phyloP scores from a whole-genome alignment of 2,888 invertebrate genomes.

The Margaritifera margaritifera region DNA sequence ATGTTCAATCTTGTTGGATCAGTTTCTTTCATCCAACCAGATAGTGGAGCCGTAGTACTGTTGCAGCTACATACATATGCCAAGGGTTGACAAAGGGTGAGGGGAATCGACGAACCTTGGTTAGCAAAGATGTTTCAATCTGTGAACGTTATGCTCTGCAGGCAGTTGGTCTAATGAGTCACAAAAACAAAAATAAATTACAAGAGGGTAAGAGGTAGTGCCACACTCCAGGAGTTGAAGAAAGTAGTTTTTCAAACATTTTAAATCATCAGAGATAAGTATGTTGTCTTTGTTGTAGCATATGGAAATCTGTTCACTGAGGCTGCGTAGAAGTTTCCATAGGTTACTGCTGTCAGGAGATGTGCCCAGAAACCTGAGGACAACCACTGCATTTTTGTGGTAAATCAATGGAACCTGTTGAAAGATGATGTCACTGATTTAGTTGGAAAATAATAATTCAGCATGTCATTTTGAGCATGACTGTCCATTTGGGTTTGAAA shows the following conservation, averaged over 20 bases:
- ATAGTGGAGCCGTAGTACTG: too few relatives aligned
- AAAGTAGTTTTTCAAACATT: constrained; percentile 51
- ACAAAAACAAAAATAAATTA: constrained; percentile 56
- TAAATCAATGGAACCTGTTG: too few relatives aligned
- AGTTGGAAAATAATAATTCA: too few relatives aligned
- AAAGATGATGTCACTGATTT: too few relatives aligned
- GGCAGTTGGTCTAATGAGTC: constrained; percentile 65
- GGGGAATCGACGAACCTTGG: too few relatives aligned
- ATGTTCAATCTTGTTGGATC: too few relatives aligned
- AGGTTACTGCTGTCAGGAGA: constrained; percentile 60
- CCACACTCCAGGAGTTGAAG: constrained; percentile 42
- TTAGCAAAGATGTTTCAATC: too few relatives aligned
- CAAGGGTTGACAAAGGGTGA: too few relatives aligned
- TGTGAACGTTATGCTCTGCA: constrained; percentile 51
- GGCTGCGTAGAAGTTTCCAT: constrained; percentile 47
- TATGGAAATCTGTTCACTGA: constrained; percentile 58
- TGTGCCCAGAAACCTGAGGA: constrained; percentile 62
- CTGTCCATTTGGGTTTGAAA: too few relatives aligned
- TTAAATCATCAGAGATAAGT: constrained; percentile 49
- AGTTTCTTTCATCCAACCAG: too few relatives aligned
- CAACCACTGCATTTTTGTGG: constrained; percentile 28
- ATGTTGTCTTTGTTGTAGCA: constrained; percentile 33
- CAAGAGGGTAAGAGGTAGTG: constrained; percentile 43
- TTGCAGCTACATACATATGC: too few relatives aligned
- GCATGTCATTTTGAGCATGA: too few relatives aligned